Base-by-base conservation (phyloP, 2,888 invertebrate species). In the Gymnosoma rotundatum region DNA sequence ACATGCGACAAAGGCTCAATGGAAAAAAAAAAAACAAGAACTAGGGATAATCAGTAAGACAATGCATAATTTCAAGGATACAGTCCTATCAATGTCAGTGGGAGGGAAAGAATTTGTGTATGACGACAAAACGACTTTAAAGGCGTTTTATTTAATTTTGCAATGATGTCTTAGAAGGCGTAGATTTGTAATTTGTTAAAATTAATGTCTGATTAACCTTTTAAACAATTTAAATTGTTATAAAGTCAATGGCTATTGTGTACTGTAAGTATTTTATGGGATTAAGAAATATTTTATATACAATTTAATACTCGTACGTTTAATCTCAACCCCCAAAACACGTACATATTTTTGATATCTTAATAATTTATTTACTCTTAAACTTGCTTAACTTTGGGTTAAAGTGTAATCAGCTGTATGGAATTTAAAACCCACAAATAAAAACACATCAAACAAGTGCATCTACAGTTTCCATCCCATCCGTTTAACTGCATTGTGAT, bases 91-190 rank as follows among this genome's bases (percentile, higher is more conserved):
- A 42, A 69, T 52, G 25, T 32, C 36, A 54, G n/a, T 70, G 69
- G 63, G 69, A 32, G 36, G 56, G 48, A 12, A 48, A 18, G 50
- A 5, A 6, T 7, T 1, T 5, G 18, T 50, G 50, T 54, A 18
- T 52, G 80, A 73, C 61, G 73, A 67, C 73, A 73, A 67, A 61
- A 74, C 74, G 72, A 67, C 58, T 61, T 81, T 50, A 36, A 74
- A 78, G 84, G 84, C 84, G 84, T 78, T 84, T 84, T 84, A 74
- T 84, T 84, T 84, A 72, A 70, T 36, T 78, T 54, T 64, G 38
- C 45, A 20, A 32, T 63, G 36, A 58, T 56, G 63, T 63, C 52
- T 38, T 7, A 60, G 18, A 25, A 76, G 80, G 80, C 69, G 73
- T 76, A 58, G 1, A 66, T 48, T 56, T 81, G 52, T 38, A 81